These are phyloP conservation scores for Falco cherrug DNA, from an alignment of 2,797 vertebrate genomes.

Conservation along the genomic window DNA sequence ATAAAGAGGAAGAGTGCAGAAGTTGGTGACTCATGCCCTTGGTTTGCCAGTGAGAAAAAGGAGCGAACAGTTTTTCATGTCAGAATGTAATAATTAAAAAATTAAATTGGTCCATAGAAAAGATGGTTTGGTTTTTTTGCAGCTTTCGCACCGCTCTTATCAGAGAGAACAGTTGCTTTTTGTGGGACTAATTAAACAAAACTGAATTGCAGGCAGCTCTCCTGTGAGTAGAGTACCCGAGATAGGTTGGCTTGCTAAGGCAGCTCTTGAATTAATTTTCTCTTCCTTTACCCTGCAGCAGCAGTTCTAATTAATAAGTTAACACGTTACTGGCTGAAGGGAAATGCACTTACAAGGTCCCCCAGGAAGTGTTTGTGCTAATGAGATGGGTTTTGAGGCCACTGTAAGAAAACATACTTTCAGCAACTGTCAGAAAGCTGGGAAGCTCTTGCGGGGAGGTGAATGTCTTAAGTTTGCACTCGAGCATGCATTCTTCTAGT, in stretches of 20 bases:
- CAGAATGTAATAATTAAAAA: constrained; percentile 47
- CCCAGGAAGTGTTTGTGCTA: constrained; percentile 65
- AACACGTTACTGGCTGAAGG: constrained; percentile 70
- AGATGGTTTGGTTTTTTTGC: constrained; percentile 14
- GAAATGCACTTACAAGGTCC: constrained; percentile 67
- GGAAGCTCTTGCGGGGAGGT: constrained; percentile 11
- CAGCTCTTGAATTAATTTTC: constrained; percentile 72
- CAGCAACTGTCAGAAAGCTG: constrained; percentile 24
- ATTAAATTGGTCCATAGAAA: constrained; percentile 19
- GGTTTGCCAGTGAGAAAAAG: not conserved
- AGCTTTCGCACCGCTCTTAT: constrained; percentile 23
- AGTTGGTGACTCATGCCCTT: constrained; percentile 40
- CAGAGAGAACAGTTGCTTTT: constrained; percentile 63
- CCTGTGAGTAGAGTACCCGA: constrained; percentile 59
- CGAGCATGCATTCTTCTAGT: not conserved
- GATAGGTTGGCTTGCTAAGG: constrained; percentile 64
- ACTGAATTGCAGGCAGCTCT: constrained; percentile 65
- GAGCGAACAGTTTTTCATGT: not conserved
- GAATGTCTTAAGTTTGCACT: constrained; percentile 28
- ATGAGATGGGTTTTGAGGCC: constrained; percentile 63
- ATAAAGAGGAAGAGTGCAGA: not conserved
- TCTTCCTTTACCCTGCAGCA: constrained; percentile 66
- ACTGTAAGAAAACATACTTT: constrained; percentile 47
- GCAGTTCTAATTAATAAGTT: constrained; percentile 74
- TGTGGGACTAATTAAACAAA: constrained; percentile 68